Percentiles rank a stretch among this genome's conserved stretches.
phyloP scores from a whole-genome alignment of 2,113 vertebrate species.

The Dendrocopos noguchii region DNA sequence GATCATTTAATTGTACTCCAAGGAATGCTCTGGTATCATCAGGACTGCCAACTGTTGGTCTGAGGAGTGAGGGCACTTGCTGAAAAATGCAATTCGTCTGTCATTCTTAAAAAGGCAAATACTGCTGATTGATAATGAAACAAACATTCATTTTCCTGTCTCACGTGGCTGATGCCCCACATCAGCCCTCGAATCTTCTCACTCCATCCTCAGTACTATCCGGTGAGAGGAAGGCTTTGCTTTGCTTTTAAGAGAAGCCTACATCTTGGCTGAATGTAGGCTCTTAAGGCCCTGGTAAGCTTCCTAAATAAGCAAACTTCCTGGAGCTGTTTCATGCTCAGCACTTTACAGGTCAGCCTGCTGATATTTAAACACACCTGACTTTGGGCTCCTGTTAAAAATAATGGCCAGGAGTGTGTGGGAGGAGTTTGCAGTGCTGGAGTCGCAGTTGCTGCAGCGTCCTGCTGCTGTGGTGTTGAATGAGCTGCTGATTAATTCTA shows the following conservation, averaged over 20 bases:
- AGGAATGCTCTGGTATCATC: constrained; percentile 39
- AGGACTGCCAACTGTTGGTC: constrained; percentile 58
- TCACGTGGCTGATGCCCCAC: background rate
- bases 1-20: constrained; percentile 67
- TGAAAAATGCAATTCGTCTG: constrained; percentile 32
- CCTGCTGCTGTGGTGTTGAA: constrained; percentile 16
- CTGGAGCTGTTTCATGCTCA: background rate
- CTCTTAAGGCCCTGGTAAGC: background rate
- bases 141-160: background rate
- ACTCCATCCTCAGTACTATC: background rate
- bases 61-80: constrained; percentile 45
- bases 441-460: constrained; percentile 24
- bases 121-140: constrained; percentile 29
- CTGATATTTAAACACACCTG: background rate
- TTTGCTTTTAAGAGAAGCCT: background rate
- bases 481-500: constrained; percentile 71
- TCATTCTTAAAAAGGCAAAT: constrained; percentile 36
- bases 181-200: background rate
- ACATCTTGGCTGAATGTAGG: background rate
- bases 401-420: background rate
- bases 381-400: constrained; percentile 10
- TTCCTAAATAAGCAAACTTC: background rate
- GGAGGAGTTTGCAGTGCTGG: constrained; percentile 10
- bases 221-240: background rate
- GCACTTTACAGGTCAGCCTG: background rate